These are phyloP conservation scores for Hofmannophila pseudospretella DNA, from an alignment of 2,888 invertebrate species.

Conservation along the genomic window DNA sequence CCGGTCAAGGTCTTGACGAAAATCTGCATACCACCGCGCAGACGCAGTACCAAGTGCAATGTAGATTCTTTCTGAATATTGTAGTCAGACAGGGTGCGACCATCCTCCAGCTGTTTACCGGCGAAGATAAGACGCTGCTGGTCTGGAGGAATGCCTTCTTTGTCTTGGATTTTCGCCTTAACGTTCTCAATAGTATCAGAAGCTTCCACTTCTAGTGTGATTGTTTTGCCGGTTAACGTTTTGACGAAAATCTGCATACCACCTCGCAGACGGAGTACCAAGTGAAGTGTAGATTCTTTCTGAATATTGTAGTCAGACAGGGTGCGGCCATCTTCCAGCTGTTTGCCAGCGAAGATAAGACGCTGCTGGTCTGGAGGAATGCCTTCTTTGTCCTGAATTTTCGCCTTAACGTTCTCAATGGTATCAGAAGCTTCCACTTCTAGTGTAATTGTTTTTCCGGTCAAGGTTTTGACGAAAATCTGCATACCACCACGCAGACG, in stretches of 20 bases:
- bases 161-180: constrained; percentile 33
- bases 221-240: constrained; percentile 35
- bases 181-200: constrained; percentile 35
- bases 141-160: constrained; percentile 34
- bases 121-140: constrained; percentile 32
- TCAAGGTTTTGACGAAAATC: constrained; percentile 31
- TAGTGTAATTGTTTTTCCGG: constrained; percentile 32
- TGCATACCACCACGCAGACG: constrained; percentile 35
- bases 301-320: constrained; percentile 43
- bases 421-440: constrained; percentile 40
- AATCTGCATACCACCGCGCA: too few species aligned
- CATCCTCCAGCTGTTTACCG: constrained; percentile 37
- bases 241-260: constrained; percentile 49
- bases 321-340: constrained; percentile 43
- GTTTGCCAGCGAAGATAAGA: constrained; percentile 39
- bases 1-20: constrained; percentile 37
- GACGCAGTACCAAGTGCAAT: too few species aligned
- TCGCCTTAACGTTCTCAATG: constrained; percentile 40
- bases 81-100: constrained; percentile 38
- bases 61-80: constrained; percentile 42
- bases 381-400: constrained; percentile 41
- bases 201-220: constrained; percentile 29
- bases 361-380: constrained; percentile 41
- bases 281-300: constrained; percentile 41
- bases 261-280: constrained; percentile 34